Evolutionary conservation across 2,797 vertebrate genomes (phyloP), one percentile per base, ranked within the genome.

Genomic region (Spinibarbus caldwelli): DNA sequence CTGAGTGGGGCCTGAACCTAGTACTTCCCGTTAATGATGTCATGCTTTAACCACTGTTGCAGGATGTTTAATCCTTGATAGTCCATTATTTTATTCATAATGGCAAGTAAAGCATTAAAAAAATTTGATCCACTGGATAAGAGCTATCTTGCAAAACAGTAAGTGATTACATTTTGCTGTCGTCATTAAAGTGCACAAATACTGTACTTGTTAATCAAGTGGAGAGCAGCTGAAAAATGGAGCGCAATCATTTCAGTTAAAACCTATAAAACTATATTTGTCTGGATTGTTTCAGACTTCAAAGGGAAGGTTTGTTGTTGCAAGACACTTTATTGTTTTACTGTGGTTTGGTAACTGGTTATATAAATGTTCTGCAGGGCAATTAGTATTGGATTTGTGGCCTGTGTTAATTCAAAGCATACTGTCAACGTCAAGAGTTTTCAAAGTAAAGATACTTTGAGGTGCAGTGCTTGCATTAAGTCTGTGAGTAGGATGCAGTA

Each of bases 381-480:
- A 34, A 47, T 73, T 47, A 41, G n/a, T 62, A 73, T 45, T 73
- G 19, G 26, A 62, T 73, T 64, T 83, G 57, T 83, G 72, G 41
- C 31, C 8, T 49, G 10, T 75, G 15, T 66, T 49, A 3, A 29
- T 75, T 75, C 57, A 83, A 38, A 66, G 57, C 29, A 75, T 59
- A 45, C 11, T 72, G 67, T 5, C 21, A 52, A 31, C 2, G 11
- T 29, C 67, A 73, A 36, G 1, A 17, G 11, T n/a, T 45, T 82
- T 82, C 21, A 82, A 80, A 70, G 49, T 81, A 57, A 38, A 76
- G 71, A 66, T 26, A 49, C 5, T 64, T 75, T 47, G 38, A 62
- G 17, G 29, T 34, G 38, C 29, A 82, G 12, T 31, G 80, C 64
- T 81, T 49, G 43, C 66, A 57, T 62, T 26, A 78, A 43, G 17